phyloP scores from a whole-genome alignment of 2,888 invertebrate species.

The Trichopoda pennipes region DNA sequence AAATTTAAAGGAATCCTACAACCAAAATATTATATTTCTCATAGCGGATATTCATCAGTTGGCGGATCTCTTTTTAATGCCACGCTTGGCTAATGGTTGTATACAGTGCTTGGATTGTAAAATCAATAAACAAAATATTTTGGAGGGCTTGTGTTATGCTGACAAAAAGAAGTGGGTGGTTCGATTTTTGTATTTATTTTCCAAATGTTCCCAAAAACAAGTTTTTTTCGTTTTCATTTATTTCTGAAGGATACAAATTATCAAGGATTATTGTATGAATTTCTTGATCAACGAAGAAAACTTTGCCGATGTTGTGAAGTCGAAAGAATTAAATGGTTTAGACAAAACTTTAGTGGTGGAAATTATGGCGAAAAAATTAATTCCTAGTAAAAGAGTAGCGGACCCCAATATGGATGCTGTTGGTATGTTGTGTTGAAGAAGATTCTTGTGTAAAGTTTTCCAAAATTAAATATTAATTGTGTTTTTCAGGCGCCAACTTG shows the following conservation, averaged over 20 bases:
- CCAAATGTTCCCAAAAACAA: no score
- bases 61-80: constrained; percentile 92
- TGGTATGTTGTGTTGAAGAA: constrained; percentile 74
- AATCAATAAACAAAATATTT: constrained; percentile 91
- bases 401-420: constrained; percentile 82
- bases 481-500: constrained; percentile 77
- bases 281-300: constrained; percentile 96
- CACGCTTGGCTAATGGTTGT: constrained; percentile 92
- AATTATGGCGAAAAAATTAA: constrained; percentile 90
- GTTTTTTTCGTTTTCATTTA: neutral
- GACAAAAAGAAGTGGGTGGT: constrained; percentile 82
- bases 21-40: constrained; percentile 90
- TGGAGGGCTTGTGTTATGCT: constrained; percentile 93
- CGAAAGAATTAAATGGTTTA: constrained; percentile 92
- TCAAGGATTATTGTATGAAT: constrained; percentile 91
- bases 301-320: constrained; percentile 96
- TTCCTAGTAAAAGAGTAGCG: constrained; percentile 84
- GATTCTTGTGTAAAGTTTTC: neutral
- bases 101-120: constrained; percentile 94
- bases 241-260: constrained; percentile 84
- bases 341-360: constrained; percentile 95
- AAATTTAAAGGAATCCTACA: constrained; percentile 90
- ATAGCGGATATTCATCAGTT: constrained; percentile 97
- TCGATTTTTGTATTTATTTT: neutral
- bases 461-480: neutral